Evolutionary conservation across 2,888 invertebrate genomes (phyloP), one percentile per base, ranked within the genome.

Genomic region (Stratiomys singularior): DNA sequence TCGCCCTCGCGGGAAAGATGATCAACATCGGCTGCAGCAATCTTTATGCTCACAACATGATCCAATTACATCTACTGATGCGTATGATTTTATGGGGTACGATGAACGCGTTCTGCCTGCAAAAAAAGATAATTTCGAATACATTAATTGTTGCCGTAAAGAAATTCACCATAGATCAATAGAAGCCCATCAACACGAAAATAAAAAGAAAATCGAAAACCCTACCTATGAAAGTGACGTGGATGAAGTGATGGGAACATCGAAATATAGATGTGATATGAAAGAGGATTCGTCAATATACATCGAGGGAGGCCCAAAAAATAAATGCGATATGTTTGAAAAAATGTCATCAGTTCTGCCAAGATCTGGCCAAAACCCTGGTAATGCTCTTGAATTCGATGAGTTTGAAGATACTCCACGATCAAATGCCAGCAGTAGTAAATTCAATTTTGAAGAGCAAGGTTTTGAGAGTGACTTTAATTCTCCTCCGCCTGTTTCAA

Each of bases 381-480:
- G 82, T 18, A 72, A 78, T 11, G 82, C 82, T 15, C 82, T 82
- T 44, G 82, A 82, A 9, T 86, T 85, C 76, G 85, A 86, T 18
- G 85, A 86, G 78, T 86, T 85, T 67, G 85, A 86, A 77, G 85
- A 86, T 67, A 84, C 85, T 2, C 85, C 86, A 15, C 82, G 83
- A n/a, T 85, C 86, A 0, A 83, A 84, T 66, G 84, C 85, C 1
- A 86, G 83, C 81, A 84, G 84, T 21, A 86, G 85, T 78, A 84
- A 85, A 82, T 87, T 87, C 76, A 86, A 84, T 80, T 87, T 87
- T 76, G 87, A 87, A 64, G 85, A 85, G 63, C 83, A 84, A 47
- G 87, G 87, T 15, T 87, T 87, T 76, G 87, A 87, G 78, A 87
- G 87, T 37, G 87, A 87, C 78, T 87, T 87, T 77, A 87, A 87